Evolutionary conservation across 2,888 invertebrate species (phyloP).

Genomic region (Stramonita haemastoma): DNA sequence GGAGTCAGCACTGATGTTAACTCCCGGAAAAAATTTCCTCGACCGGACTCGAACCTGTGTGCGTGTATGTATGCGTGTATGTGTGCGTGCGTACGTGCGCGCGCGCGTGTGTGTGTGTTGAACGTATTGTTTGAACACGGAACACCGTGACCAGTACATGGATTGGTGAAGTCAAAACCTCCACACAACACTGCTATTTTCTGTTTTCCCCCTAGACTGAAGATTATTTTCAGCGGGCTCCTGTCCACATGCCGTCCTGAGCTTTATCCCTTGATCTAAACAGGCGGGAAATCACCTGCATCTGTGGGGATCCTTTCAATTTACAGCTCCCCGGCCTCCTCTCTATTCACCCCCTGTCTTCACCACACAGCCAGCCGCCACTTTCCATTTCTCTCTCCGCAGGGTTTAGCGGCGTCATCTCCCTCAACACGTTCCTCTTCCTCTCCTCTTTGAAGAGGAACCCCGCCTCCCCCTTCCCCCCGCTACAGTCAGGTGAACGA

Average conservation of each 20-base stretch:
- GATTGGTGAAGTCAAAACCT: too few species aligned
- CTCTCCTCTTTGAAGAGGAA: background rate
- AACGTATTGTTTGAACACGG: too few species aligned
- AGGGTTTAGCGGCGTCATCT: background rate
- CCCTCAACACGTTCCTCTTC: background rate
- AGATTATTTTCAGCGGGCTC: background rate
- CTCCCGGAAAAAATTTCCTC: too few species aligned
- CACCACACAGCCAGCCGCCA: background rate
- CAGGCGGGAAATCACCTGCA: background rate
- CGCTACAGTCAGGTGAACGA: background rate
- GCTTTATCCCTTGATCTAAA: background rate
- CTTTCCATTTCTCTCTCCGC: background rate
- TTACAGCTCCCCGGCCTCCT: background rate
- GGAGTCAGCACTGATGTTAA: too few species aligned
- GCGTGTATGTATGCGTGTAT: too few species aligned
- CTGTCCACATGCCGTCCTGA: too few species aligned
- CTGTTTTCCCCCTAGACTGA: background rate
- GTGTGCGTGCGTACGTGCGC: too few species aligned
- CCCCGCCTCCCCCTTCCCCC: background rate
- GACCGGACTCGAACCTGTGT: too few species aligned
- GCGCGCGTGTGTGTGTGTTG: too few species aligned
- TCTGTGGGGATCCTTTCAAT: background rate
- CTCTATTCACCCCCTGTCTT: background rate
- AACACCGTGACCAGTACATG: too few species aligned
- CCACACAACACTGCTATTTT: background rate